Percentiles rank a stretch among this genome's conserved stretches.
Conservation (phyloP, 2,797 vertebrate species). For the Orestias chungarensis region DNA sequence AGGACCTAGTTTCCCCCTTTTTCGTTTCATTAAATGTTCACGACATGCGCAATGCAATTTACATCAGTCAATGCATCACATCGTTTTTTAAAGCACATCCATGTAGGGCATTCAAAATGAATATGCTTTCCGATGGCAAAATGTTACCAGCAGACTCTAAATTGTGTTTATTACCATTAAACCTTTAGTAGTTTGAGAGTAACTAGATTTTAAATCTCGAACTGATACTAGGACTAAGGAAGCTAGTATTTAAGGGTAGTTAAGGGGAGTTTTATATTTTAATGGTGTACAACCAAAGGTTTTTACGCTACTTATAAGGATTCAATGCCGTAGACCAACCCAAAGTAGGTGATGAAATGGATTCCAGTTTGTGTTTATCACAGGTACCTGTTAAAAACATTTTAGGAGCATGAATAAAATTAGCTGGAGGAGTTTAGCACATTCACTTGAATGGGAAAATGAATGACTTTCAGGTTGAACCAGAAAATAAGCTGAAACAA, state of each 20-base stretch:
- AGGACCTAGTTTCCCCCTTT: background rate
- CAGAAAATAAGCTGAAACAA: background rate
- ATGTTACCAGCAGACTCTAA: background rate
- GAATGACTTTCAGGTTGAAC: background rate
- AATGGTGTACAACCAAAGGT: background rate
- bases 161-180: background rate
- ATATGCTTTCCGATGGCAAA: background rate
- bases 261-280: too few relatives aligned
- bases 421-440: too few relatives aligned
- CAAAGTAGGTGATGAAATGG: too few relatives aligned
- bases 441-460: too few relatives aligned
- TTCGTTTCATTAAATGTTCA: slow-evolving; percentile 4
- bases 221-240: background rate
- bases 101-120: background rate
- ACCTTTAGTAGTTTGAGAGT: background rate
- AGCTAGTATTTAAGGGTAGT: too few relatives aligned
- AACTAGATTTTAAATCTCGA: background rate
- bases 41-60: slow-evolving; percentile 5
- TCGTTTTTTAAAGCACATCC: slow-evolving; percentile 6
- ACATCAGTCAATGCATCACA: background rate
- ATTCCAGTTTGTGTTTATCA: too few relatives aligned
- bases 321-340: background rate
- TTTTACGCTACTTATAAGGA: too few relatives aligned
- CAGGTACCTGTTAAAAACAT: too few relatives aligned
- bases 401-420: too few relatives aligned